Evolutionary conservation across 2,113 vertebrate genomes (phyloP).

Genomic region (Amazona vittata): DNA sequence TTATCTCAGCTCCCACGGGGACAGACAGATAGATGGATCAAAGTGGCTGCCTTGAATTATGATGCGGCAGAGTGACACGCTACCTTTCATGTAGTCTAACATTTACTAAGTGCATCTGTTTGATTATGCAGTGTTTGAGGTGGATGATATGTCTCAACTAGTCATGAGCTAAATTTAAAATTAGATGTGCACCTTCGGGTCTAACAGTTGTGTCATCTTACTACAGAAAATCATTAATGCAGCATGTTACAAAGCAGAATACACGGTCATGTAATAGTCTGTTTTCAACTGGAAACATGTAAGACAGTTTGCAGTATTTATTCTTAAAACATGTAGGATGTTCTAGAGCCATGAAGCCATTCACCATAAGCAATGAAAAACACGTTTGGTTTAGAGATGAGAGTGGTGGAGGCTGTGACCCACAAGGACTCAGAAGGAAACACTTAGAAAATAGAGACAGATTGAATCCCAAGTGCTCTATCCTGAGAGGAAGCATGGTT

Average conservation of each 20-base stretch:
- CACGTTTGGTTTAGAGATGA: neutral
- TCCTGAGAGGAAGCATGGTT: constrained; percentile 48
- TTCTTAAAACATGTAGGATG: constrained; percentile 32
- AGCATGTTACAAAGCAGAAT: neutral
- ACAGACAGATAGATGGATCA: neutral
- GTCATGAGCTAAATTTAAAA: constrained; percentile 10
- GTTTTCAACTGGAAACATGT: constrained; percentile 23
- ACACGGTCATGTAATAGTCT: neutral
- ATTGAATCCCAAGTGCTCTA: constrained; percentile 47
- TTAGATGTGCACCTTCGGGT: neutral
- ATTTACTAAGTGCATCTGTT: neutral
- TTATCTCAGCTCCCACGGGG: neutral
- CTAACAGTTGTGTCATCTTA: neutral
- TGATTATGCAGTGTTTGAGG: neutral
- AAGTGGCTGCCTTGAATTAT: neutral
- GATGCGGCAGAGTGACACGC: neutral
- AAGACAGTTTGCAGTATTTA: constrained; percentile 30
- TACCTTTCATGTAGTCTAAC: neutral
- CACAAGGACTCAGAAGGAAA: constrained; percentile 51
- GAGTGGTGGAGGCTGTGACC: constrained; percentile 41
- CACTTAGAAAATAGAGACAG: constrained; percentile 49
- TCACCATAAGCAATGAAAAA: constrained; percentile 18
- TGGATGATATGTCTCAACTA: neutral
- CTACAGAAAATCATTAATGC: neutral
- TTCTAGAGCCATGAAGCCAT: constrained; percentile 10